A percentile compares a stretch with the other conserved stretches of the same genome.
These are phyloP conservation scores for Pterostichus niger DNA, from an alignment of 2,888 invertebrate species.

Conservation along the genomic window DNA sequence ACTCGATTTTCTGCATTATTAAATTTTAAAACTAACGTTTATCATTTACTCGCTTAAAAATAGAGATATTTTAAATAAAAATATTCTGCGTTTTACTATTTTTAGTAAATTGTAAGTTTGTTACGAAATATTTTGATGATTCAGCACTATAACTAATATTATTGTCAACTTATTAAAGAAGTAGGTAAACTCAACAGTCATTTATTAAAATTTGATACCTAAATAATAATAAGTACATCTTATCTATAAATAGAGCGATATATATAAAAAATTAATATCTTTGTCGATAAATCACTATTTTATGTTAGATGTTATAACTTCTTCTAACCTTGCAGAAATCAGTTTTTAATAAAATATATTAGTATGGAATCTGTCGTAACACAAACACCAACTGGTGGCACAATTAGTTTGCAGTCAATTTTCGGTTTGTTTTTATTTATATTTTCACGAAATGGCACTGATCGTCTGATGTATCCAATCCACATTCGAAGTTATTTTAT, in stretches of 20 bases:
- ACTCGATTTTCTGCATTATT: too few species aligned
- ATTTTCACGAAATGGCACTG: constrained; percentile 74
- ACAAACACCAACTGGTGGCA: constrained; percentile 65
- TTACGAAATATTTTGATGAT: too few species aligned
- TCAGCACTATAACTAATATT: too few species aligned
- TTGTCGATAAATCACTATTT: constrained; percentile 34
- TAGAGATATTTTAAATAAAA: too few species aligned
- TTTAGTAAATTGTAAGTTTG: too few species aligned
- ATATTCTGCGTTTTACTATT: too few species aligned
- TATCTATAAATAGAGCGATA: constrained; percentile 24
- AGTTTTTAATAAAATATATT: constrained; percentile 64
- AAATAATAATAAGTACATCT: constrained; percentile 34
- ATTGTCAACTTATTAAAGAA: too few species aligned
- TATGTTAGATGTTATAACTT: constrained; percentile 23
- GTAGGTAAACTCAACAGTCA: constrained; percentile 51
- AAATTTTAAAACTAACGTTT: too few species aligned
- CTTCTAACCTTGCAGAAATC: not conserved
- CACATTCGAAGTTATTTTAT: constrained; percentile 89
- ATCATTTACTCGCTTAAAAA: too few species aligned
- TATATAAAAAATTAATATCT: constrained; percentile 38
- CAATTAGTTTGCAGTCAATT: constrained; percentile 38
- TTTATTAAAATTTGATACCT: constrained; percentile 42
- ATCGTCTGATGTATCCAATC: constrained; percentile 92
- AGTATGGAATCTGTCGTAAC: constrained; percentile 62
- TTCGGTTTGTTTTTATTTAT: constrained; percentile 9